A percentile compares a stretch with the other conserved stretches of the same genome.
Evolutionary conservation across 2,113 vertebrate species (phyloP).

Genomic region (Motacilla alba): DNA sequence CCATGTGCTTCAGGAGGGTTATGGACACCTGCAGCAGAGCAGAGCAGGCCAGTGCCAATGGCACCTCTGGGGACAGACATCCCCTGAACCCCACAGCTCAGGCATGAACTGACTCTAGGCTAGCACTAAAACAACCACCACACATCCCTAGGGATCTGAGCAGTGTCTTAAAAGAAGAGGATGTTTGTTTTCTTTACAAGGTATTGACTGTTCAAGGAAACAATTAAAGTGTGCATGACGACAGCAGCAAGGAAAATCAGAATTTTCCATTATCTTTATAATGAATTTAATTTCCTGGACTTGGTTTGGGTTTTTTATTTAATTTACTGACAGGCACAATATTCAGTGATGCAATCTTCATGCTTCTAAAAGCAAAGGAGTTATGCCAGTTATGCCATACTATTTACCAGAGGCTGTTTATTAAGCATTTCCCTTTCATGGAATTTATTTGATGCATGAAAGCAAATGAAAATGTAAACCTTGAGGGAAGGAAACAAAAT

Average conservation of each 20-base stretch:
- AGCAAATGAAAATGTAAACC: neutral
- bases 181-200: neutral
- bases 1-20: neutral
- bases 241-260: neutral
- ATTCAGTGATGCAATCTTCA: neutral
- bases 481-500: neutral
- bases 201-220: neutral
- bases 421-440: neutral
- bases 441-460: neutral
- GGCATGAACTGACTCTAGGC: neutral
- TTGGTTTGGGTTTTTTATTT: neutral
- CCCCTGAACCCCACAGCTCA: neutral
- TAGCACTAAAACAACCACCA: neutral
- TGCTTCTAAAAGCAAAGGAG: neutral
- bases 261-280: neutral
- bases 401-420: neutral
- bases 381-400: neutral
- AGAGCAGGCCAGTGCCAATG: neutral
- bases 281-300: conserved; percentile 23
- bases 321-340: neutral
- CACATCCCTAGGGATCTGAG: neutral
- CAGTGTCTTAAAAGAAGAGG: neutral
- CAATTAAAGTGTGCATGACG: neutral
- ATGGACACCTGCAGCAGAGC: neutral
- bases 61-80: neutral